Conservation (phyloP, 2,113 vertebrate genomes). For the Ailuropoda melanoleuca region DNA sequence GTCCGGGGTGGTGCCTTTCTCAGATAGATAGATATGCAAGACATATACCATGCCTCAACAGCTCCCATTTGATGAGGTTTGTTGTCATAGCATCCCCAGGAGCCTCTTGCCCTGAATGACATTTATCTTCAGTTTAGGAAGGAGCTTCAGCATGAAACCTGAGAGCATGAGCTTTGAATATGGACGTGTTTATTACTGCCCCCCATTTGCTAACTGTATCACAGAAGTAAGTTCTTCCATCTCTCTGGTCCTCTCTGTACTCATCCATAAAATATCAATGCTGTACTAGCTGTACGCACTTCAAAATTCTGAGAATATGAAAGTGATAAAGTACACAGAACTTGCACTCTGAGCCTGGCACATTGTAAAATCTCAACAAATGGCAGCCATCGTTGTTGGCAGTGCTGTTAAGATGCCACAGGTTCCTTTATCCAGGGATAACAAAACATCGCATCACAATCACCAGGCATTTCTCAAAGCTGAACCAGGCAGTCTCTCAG, state of each 20-base stretch:
- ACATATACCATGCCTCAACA: not conserved
- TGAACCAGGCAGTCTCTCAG: not conserved
- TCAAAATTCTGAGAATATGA: not conserved
- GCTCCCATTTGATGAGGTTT: not conserved
- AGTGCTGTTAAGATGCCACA: not conserved
- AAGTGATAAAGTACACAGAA: not conserved
- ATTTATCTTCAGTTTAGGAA: not conserved
- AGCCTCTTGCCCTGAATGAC: not conserved
- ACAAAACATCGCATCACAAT: not conserved
- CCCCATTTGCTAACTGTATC: not conserved
- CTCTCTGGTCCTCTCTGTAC: not conserved
- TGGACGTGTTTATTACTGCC: not conserved
- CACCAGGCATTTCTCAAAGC: not conserved
- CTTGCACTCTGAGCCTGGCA: not conserved
- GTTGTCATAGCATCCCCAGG: not conserved
- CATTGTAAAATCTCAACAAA: not conserved
- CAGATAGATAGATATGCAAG: not conserved
- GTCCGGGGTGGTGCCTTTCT: not conserved
- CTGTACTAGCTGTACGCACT: not conserved
- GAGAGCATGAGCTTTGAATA: not conserved
- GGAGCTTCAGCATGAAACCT: not conserved
- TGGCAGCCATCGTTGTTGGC: not conserved
- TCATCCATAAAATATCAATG: not conserved
- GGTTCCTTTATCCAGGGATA: not conserved
- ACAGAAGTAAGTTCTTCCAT: not conserved